phyloP scores from a whole-genome alignment of 2,797 vertebrate species.

The Parambassis ranga region DNA sequence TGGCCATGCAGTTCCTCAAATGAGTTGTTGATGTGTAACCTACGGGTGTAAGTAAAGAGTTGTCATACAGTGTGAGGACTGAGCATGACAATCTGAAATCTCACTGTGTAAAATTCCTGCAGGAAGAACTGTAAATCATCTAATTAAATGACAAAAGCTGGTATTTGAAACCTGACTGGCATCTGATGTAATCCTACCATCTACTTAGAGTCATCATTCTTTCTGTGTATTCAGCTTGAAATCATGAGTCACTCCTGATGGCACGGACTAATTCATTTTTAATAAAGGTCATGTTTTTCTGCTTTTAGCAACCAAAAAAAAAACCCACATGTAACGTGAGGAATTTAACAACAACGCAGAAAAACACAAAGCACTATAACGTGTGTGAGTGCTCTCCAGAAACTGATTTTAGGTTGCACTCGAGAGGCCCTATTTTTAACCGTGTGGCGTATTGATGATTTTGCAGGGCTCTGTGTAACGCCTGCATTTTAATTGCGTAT shows the following conservation, averaged over 20 bases:
- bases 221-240: background rate
- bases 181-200: background rate
- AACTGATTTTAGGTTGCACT: slow-evolving; percentile 23
- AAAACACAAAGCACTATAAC: background rate
- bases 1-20: too few species aligned
- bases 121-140: too few species aligned
- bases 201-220: background rate
- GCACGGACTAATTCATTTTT: background rate
- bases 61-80: too few species aligned
- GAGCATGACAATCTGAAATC: too few species aligned
- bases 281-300: background rate
- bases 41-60: too few species aligned
- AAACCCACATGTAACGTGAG: background rate
- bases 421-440: slow-evolving; percentile 63
- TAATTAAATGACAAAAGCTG: background rate
- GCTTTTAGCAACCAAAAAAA: background rate
- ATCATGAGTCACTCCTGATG: background rate
- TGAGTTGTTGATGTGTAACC: too few species aligned
- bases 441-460: slow-evolving; percentile 63
- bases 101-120: too few species aligned
- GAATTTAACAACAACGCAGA: background rate
- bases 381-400: background rate
- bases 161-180: background rate
- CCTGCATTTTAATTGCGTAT: slow-evolving; percentile 77
- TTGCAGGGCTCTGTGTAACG: slow-evolving; percentile 63